Percentiles rank a stretch among this genome's conserved stretches.
phyloP scores from a whole-genome alignment of 1,140 invertebrate species.

The Zaprionus africanus region DNA sequence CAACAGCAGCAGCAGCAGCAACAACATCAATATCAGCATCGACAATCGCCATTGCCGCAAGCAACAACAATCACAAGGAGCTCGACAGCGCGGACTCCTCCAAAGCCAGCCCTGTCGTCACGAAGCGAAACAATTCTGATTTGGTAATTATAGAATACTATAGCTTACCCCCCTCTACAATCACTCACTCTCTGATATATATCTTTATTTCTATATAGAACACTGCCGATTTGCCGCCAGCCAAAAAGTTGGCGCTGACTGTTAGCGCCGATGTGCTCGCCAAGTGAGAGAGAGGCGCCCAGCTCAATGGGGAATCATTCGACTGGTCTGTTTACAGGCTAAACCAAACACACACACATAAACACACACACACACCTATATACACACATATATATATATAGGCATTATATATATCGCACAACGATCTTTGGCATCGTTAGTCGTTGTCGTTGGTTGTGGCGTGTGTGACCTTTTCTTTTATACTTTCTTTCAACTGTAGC shows the following conservation, averaged over 20 bases:
- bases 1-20: conserved; percentile 12
- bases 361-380: background rate
- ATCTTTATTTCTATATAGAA: conserved; percentile 20
- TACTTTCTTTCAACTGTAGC: background rate
- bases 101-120: conserved; percentile 25
- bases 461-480: conserved; percentile 19
- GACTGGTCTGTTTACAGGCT: conserved; percentile 33
- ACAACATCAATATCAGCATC: conserved; percentile 18
- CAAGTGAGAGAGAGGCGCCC: conserved; percentile 37
- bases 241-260: conserved; percentile 62
- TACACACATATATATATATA: conserved; percentile 7
- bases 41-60: conserved; percentile 6
- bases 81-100: conserved; percentile 42
- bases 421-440: conserved; percentile 27
- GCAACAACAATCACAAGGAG: conserved; percentile 43
- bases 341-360: background rate
- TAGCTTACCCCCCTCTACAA: too few relatives aligned
- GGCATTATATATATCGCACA: conserved; percentile 24
- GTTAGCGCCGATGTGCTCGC: conserved; percentile 43
- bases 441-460: conserved; percentile 20
- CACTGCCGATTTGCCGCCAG: conserved; percentile 54
- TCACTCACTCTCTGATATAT: too few relatives aligned
- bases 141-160: conserved; percentile 37
- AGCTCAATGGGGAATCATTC: background rate
- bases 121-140: conserved; percentile 54